Conservation (phyloP, 2,797 vertebrate species). For the Eupleurogrammus muticus region DNA sequence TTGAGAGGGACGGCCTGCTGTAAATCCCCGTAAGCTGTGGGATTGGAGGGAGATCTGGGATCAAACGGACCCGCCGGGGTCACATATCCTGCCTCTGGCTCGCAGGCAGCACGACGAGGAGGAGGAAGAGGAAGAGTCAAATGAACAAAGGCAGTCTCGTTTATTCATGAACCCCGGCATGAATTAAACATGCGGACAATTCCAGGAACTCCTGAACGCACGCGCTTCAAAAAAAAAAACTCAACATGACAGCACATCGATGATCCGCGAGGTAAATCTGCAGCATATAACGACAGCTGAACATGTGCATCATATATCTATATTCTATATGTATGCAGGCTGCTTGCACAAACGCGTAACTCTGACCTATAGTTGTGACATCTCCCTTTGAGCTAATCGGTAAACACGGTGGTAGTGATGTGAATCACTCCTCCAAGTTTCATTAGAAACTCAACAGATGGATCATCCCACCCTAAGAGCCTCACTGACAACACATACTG, state of each 20-base stretch:
- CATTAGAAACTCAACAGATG: conserved; percentile 45
- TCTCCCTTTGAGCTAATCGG: conserved; percentile 24
- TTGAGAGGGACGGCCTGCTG: conserved; percentile 26
- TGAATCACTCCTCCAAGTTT: conserved; percentile 52
- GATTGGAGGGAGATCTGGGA: conserved; percentile 19
- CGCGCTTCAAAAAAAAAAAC: conserved; percentile 27
- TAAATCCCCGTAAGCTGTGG: conserved; percentile 22
- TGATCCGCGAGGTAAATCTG: conserved; percentile 26
- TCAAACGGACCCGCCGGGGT: conserved; percentile 41
- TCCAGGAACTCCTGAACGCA: conserved; percentile 31
- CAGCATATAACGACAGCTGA: conserved; percentile 25
- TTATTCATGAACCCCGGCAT: conserved; percentile 55
- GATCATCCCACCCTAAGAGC: conserved; percentile 6
- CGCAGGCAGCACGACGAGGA: conserved; percentile 15
- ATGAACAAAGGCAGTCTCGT: conserved; percentile 47
- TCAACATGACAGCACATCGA: conserved; percentile 5
- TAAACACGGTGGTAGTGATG: background rate
- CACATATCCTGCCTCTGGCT: conserved; percentile 21
- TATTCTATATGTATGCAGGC: conserved; percentile 14
- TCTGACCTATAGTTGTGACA: conserved; percentile 32
- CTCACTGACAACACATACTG: conserved; percentile 19
- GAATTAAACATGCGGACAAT: conserved; percentile 69
- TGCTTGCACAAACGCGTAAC: conserved; percentile 54
- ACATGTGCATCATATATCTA: conserved; percentile 2
- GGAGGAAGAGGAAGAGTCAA: conserved; percentile 45